Percentiles rank a stretch among this genome's conserved stretches.
Conservation (phyloP, 2,888 invertebrate species). For the Tricholauxania praeusta region DNA sequence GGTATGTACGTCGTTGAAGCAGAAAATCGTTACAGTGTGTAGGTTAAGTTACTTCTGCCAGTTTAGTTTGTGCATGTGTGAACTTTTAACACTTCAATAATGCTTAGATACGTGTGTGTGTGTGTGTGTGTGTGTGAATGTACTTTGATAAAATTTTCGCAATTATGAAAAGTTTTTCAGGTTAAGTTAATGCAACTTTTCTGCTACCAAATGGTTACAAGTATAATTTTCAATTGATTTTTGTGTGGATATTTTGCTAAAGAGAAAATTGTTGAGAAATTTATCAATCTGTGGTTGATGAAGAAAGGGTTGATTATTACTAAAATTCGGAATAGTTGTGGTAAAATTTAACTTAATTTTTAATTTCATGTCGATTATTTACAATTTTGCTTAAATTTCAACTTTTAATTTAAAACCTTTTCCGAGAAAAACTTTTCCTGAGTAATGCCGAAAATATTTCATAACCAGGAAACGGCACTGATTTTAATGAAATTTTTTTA, state of each 20-base stretch:
- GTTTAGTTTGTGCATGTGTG: background rate
- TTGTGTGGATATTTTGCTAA: background rate
- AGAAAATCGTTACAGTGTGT: background rate
- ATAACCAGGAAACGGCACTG: no score
- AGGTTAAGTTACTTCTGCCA: background rate
- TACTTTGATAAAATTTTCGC: background rate
- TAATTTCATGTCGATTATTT: no score
- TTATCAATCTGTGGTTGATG: no score
- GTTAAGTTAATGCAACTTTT: background rate
- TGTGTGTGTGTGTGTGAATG: background rate
- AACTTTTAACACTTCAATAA: conserved; percentile 8
- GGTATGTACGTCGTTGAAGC: background rate
- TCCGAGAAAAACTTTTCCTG: no score
- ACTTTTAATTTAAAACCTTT: no score
- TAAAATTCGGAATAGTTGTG: no score
- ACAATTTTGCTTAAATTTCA: no score
- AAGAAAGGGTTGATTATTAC: no score
- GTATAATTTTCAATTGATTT: conserved; percentile 10
- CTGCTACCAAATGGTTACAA: background rate
- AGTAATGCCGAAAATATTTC: no score
- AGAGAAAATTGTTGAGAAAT: background rate
- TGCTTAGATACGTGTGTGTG: background rate
- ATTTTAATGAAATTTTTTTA: no score
- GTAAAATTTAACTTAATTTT: no score
- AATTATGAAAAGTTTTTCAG: conserved; percentile 14